phyloP scores from a whole-genome alignment of 2,888 invertebrate species.

The Nowickia ferox region DNA sequence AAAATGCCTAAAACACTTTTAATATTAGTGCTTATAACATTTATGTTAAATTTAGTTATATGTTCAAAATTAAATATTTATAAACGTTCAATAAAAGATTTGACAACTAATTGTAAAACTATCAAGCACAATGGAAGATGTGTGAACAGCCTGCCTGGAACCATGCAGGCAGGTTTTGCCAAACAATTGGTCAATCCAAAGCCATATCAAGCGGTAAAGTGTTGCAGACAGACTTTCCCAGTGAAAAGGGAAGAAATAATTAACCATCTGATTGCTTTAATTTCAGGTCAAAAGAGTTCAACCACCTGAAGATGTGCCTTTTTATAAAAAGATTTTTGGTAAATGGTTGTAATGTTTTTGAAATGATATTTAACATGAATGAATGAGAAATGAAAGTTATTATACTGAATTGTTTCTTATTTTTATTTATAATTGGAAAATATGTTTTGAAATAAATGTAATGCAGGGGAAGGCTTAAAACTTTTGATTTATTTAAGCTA shows the following conservation, averaged over 20 bases:
- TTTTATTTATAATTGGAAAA: too few species aligned
- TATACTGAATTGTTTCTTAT: too few species aligned
- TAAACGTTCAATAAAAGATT: slow-evolving; percentile 25
- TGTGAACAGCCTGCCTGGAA: neutral
- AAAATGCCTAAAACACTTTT: neutral
- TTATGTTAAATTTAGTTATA: neutral
- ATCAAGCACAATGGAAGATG: neutral
- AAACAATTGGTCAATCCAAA: neutral
- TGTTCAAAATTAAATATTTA: neutral
- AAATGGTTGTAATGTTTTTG: neutral
- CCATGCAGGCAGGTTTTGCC: neutral
- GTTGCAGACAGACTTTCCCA: neutral
- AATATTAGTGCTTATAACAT: neutral
- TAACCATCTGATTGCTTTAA: neutral
- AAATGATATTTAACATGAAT: neutral
- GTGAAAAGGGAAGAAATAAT: neutral
- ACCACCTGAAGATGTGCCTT: neutral
- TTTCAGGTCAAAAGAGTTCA: neutral
- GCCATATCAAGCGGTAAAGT: slow-evolving; percentile 26
- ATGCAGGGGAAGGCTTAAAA: too few species aligned
- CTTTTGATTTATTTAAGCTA: too few species aligned
- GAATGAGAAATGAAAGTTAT: neutral
- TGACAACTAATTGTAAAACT: slow-evolving; percentile 10
- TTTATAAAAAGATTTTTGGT: neutral
- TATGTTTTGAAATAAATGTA: too few species aligned